Conservation (phyloP, 1,140 invertebrate species). For the Calliphora vicina region DNA sequence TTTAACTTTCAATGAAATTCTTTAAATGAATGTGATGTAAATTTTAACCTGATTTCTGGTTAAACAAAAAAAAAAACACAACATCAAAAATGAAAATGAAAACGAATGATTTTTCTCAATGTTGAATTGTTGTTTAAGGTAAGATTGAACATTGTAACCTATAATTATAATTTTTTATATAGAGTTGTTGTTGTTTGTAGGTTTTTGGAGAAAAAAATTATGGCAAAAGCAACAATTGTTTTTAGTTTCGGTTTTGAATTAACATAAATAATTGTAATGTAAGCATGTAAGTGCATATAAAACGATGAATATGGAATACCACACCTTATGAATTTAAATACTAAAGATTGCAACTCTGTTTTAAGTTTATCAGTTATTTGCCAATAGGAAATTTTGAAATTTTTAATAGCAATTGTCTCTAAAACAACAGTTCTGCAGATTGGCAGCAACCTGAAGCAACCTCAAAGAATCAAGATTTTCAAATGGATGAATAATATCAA, state of each 20-base stretch:
- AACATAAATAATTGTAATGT: background rate
- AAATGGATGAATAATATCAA: too few relatives aligned
- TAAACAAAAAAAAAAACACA: too few relatives aligned
- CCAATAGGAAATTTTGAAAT: background rate
- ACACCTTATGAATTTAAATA: background rate
- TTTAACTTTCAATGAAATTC: slow-evolving; percentile 22
- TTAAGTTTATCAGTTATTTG: background rate
- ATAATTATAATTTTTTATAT: slow-evolving; percentile 12
- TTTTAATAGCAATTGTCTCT: too few relatives aligned
- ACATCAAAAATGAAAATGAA: too few relatives aligned
- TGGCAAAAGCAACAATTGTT: background rate
- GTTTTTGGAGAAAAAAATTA: background rate
- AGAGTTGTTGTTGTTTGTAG: background rate
- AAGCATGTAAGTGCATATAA: background rate
- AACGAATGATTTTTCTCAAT: background rate
- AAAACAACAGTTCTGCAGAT: too few relatives aligned
- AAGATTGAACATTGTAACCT: background rate
- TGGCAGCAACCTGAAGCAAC: too few relatives aligned
- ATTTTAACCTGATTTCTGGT: slow-evolving; percentile 10
- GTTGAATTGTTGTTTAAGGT: background rate
- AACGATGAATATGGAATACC: background rate
- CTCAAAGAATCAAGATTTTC: too few relatives aligned
- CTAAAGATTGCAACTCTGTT: background rate
- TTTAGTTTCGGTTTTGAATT: background rate
- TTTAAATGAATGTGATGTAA: background rate